These are phyloP conservation scores for Mergus octosetaceus DNA, from an alignment of 2,797 vertebrate genomes.

Conservation along the genomic window DNA sequence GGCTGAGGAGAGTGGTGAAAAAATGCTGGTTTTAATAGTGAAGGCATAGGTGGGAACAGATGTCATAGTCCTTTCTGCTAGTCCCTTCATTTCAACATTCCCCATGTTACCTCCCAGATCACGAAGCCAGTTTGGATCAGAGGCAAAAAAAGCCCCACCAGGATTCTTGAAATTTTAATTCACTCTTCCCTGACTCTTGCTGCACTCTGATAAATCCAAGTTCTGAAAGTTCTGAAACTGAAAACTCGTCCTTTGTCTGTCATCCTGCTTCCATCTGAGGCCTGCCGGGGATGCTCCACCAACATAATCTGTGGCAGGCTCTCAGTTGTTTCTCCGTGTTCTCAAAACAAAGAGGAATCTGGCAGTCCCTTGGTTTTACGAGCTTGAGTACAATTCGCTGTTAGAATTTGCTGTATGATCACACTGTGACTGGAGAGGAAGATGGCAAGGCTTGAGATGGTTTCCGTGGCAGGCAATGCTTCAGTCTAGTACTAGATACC, in stretches of 20 bases:
- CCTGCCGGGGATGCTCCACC: accelerated
- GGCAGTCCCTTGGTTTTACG: background rate
- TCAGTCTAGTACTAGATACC: background rate
- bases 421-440: background rate
- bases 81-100: background rate
- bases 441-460: background rate
- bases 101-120: background rate
- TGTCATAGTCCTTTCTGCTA: background rate
- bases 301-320: background rate
- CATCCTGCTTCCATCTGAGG: background rate
- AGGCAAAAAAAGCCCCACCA: background rate
- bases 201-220: background rate
- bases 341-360: background rate
- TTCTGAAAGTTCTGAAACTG: background rate
- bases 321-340: background rate
- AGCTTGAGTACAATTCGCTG: background rate
- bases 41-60: background rate
- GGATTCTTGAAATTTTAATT: background rate
- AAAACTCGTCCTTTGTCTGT: background rate
- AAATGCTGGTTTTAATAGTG: background rate
- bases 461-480: background rate
- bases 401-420: background rate
- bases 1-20: background rate
- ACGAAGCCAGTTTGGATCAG: background rate
- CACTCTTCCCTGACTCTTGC: background rate